Conservation (phyloP, 2,113 vertebrate genomes). For the Anhinga rufa region DNA sequence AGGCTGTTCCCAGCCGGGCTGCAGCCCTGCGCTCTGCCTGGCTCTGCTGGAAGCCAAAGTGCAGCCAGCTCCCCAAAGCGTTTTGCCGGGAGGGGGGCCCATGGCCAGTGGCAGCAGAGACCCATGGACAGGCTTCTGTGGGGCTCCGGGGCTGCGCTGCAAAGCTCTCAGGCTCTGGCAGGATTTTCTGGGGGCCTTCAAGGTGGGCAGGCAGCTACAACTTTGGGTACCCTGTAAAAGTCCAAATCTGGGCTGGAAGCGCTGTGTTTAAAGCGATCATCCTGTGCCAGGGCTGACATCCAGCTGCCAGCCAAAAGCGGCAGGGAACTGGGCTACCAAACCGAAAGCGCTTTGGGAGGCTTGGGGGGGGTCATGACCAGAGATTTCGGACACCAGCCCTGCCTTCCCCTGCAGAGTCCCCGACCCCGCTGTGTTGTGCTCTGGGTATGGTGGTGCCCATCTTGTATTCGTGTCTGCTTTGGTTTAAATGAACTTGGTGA, state of each 20-base stretch:
- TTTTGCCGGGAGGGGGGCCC: neutral
- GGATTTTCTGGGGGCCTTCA: neutral
- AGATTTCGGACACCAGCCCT: neutral
- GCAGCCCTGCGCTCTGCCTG: accelerated
- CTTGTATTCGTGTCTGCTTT: neutral
- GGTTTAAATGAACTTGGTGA: neutral
- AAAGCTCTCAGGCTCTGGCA: accelerated
- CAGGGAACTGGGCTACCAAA: neutral
- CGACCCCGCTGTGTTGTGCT: accelerated
- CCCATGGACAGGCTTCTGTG: neutral
- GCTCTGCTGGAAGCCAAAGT: neutral
- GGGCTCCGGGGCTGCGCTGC: neutral
- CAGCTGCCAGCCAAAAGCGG: neutral
- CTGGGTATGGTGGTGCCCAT: neutral
- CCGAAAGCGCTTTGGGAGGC: neutral
- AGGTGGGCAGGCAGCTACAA: neutral
- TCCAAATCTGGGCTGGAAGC: neutral
- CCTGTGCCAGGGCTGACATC: neutral
- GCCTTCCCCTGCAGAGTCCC: neutral
- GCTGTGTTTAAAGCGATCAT: neutral
- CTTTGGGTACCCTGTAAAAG: neutral
- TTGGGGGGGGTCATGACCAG: neutral
- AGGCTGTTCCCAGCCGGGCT: neutral
- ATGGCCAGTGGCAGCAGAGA: accelerated
- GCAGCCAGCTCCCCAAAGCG: accelerated